Conservation (phyloP, 2,888 invertebrate genomes). For the Chrysotoxum bicinctum region DNA sequence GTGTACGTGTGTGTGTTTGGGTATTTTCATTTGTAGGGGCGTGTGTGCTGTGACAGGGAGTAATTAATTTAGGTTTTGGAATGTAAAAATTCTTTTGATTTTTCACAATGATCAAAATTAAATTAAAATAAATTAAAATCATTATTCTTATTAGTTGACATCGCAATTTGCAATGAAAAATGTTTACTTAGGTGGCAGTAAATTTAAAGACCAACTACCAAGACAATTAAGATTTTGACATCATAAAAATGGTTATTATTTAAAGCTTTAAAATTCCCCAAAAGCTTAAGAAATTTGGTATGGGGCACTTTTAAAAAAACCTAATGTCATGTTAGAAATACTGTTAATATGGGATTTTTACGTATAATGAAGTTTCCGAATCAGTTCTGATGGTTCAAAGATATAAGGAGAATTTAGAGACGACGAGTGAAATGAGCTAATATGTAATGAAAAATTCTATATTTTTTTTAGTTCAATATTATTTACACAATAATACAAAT, state of each 20-base stretch:
- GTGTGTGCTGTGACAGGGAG: conserved; percentile 39
- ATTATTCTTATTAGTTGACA: conserved; percentile 25
- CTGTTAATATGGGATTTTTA: too few relatives aligned
- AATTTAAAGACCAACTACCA: background rate
- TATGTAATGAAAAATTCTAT: too few relatives aligned
- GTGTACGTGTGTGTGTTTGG: background rate
- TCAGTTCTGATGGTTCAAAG: too few relatives aligned
- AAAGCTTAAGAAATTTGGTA: background rate
- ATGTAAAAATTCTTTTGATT: conserved; percentile 14
- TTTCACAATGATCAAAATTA: conserved; percentile 3
- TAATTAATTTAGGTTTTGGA: conserved; percentile 23
- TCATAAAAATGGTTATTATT: background rate
- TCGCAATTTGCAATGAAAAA: background rate
- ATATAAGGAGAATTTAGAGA: too few relatives aligned
- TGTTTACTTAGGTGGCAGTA: background rate
- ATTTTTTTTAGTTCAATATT: too few relatives aligned
- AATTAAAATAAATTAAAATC: background rate
- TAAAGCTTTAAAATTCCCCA: background rate
- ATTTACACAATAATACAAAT: too few relatives aligned
- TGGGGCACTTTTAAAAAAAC: background rate
- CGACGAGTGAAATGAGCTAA: too few relatives aligned
- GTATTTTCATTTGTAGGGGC: background rate
- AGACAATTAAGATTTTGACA: background rate
- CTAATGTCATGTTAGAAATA: background rate
- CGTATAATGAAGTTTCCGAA: too few relatives aligned